These are phyloP conservation scores for Rhynchomys soricoides DNA, from an alignment of 2,113 vertebrate genomes.

Conservation along the genomic window DNA sequence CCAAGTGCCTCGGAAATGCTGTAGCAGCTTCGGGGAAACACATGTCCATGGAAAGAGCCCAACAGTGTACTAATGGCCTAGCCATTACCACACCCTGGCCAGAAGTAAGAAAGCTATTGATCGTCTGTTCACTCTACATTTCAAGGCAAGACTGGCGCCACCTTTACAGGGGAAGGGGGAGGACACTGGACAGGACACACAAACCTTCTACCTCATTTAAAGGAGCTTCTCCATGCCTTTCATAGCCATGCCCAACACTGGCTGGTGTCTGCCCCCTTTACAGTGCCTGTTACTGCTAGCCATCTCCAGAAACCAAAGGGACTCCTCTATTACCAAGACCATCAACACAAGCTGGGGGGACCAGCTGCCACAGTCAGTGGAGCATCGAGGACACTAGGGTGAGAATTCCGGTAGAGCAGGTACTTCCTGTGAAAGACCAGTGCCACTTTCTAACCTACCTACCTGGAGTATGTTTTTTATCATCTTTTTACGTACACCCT, in stretches of 20 bases:
- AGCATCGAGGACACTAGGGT: not conserved
- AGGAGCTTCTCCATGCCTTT: not conserved
- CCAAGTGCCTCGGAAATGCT: slow-evolving; percentile 64
- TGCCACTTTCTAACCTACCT: not conserved
- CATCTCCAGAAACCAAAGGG: not conserved
- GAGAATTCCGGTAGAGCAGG: not conserved
- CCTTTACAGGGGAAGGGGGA: not conserved
- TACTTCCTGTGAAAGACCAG: not conserved
- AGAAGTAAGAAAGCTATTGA: slow-evolving; percentile 66
- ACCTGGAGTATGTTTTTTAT: not conserved
- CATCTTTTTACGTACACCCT: not conserved
- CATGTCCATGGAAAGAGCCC: slow-evolving; percentile 72
- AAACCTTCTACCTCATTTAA: slow-evolving; percentile 10
- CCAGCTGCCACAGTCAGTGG: not conserved
- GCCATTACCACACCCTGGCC: slow-evolving; percentile 52
- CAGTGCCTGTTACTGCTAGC: not conserved
- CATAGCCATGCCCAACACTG: not conserved
- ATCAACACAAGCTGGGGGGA: slow-evolving; percentile 11
- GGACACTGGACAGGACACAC: not conserved
- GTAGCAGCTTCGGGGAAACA: slow-evolving; percentile 72
- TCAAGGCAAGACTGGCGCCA: not conserved
- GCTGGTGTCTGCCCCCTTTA: not conserved
- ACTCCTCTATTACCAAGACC: slow-evolving; percentile 10
- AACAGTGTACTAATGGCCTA: slow-evolving; percentile 65
- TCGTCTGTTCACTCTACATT: slow-evolving; percentile 65